Evolutionary conservation across 2,888 invertebrate genomes (phyloP).

Genomic region (Ormyrus nitidulus): DNA sequence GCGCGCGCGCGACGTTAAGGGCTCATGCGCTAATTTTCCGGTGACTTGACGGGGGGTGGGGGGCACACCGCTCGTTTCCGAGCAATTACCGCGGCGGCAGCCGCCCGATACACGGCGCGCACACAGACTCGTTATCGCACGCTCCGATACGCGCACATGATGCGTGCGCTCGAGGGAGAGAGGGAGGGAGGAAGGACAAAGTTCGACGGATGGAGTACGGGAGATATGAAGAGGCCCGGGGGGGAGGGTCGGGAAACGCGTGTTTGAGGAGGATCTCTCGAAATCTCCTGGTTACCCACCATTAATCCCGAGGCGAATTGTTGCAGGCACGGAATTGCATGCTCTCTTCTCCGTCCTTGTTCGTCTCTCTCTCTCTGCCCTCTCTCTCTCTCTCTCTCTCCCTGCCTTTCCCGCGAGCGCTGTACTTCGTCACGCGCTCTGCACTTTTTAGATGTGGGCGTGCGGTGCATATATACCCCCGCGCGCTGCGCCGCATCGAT

Average conservation of each 20-base stretch:
- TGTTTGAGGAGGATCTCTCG: slow-evolving; percentile 49
- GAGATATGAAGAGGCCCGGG: not conserved
- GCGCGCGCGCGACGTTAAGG: not conserved
- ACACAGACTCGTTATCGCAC: not conserved
- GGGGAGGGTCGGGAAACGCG: slow-evolving; percentile 21
- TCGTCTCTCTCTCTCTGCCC: not conserved
- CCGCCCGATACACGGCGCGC: not conserved
- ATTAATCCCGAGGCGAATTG: slow-evolving; percentile 50
- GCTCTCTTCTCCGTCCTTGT: slow-evolving; percentile 38
- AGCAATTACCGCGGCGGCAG: slow-evolving; percentile 22
- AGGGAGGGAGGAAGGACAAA: not conserved
- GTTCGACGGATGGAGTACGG: not conserved
- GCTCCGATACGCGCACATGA: not conserved
- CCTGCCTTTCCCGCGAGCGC: not conserved
- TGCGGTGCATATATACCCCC: not conserved
- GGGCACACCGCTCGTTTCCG: slow-evolving; percentile 7
- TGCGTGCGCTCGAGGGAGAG: not conserved
- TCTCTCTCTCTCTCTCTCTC: slow-evolving; percentile 31
- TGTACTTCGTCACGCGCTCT: slow-evolving; percentile 35
- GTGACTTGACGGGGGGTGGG: slow-evolving; percentile 21
- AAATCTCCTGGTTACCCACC: slow-evolving; percentile 52
- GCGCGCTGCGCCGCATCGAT: no score
- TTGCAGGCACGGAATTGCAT: slow-evolving; percentile 45
- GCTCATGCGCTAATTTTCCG: slow-evolving; percentile 42
- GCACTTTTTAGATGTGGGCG: slow-evolving; percentile 18